Evolutionary conservation across 2,888 invertebrate species (phyloP).

Genomic region (Drosophila lutescens): DNA sequence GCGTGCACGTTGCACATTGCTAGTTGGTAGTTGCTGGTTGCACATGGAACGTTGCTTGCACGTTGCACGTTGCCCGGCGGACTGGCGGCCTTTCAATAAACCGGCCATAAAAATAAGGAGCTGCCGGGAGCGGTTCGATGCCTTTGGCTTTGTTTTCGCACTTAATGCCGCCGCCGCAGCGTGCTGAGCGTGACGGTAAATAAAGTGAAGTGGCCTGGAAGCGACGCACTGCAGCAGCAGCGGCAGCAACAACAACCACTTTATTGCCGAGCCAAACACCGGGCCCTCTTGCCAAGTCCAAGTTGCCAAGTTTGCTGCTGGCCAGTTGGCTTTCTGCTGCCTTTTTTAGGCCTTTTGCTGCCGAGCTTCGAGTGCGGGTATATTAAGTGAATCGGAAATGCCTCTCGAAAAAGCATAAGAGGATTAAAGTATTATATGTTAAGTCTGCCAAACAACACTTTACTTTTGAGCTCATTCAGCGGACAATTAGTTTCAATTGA

Average conservation of each 20-base stretch:
- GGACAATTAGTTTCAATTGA: neutral
- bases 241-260: constrained; percentile 21
- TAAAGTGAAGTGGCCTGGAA: constrained; percentile 75
- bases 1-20: constrained; percentile 8
- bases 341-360: constrained; percentile 2
- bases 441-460: neutral
- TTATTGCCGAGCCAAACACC: constrained; percentile 25
- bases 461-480: neutral
- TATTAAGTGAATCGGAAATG: constrained; percentile 7
- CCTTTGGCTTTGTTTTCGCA: constrained; percentile 56
- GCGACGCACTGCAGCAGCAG: constrained; percentile 46
- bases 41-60: constrained; percentile 6
- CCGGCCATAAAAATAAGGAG: constrained; percentile 58
- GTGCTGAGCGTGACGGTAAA: constrained; percentile 55
- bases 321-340: constrained; percentile 18
- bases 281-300: constrained; percentile 39
- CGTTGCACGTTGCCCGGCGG: neutral
- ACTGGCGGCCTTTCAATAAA: constrained; percentile 61
- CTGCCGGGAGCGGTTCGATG: constrained; percentile 10
- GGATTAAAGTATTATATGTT: neutral
- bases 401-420: neutral
- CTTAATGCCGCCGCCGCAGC: constrained; percentile 44
- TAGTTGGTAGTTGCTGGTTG: constrained; percentile 8
- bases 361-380: neutral
- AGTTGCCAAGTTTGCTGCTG: constrained; percentile 28